These are phyloP conservation scores for Gymnopithys bicolor DNA, from an alignment of 2,797 vertebrate genomes.

Conservation along the genomic window DNA sequence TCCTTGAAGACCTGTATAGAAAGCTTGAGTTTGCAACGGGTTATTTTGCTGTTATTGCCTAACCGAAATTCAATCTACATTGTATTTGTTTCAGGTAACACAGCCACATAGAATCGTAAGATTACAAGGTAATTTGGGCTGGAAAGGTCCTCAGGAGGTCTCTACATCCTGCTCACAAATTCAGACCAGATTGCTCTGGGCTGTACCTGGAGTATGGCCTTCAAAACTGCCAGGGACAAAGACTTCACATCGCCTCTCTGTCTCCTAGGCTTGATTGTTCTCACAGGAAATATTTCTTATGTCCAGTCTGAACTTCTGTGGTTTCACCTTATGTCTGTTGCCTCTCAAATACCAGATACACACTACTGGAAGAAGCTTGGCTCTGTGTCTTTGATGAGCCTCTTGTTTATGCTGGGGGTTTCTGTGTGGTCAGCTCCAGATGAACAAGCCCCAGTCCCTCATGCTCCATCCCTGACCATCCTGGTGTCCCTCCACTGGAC, in stretches of 20 bases:
- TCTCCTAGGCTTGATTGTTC: background rate
- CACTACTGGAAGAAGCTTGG: background rate
- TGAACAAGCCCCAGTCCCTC: background rate
- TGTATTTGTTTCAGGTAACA: background rate
- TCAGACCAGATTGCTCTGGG: background rate
- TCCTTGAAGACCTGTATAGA: background rate
- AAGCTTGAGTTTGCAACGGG: background rate
- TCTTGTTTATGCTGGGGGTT: background rate
- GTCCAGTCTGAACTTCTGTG: background rate
- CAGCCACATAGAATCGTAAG: background rate
- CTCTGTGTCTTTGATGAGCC: background rate
- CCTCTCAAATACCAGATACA: background rate
- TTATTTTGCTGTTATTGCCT: background rate
- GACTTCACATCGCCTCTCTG: background rate
- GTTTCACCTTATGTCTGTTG: background rate
- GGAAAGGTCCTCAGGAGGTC: background rate
- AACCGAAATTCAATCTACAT: background rate
- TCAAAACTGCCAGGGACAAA: background rate
- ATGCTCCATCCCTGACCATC: rapidly evolving
- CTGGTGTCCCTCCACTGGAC: rapidly evolving
- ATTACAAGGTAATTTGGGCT: background rate
- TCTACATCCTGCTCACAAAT: background rate
- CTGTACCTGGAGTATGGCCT: background rate
- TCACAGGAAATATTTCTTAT: background rate
- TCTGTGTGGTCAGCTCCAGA: background rate